Evolutionary conservation across 2,113 vertebrate genomes (phyloP).

Genomic region (Ciconia maguari): DNA sequence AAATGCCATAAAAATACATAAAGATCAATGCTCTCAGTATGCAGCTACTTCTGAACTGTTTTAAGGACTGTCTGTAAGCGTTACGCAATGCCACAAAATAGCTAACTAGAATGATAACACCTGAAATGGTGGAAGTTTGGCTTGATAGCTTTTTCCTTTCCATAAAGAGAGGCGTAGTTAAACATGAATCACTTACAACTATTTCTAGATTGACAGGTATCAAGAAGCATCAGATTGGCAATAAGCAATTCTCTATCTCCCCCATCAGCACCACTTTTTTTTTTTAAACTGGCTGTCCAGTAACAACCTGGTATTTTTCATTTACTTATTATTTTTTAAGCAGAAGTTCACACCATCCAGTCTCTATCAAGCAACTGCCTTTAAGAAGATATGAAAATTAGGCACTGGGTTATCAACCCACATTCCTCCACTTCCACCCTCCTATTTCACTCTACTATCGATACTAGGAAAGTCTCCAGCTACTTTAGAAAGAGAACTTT

Average conservation of each 20-base stretch:
- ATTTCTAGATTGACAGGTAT: neutral
- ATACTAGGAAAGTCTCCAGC: neutral
- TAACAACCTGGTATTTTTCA: neutral
- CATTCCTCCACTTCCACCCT: neutral
- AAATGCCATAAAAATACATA: neutral
- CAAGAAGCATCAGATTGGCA: neutral
- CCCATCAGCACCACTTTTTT: neutral
- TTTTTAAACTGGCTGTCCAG: neutral
- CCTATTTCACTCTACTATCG: neutral
- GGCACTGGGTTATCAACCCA: neutral
- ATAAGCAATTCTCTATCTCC: neutral
- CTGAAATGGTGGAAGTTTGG: neutral
- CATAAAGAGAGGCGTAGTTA: neutral
- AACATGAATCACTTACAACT: neutral
- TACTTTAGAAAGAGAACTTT: neutral
- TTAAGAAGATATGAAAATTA: neutral
- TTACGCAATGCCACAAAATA: neutral
- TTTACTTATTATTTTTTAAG: neutral
- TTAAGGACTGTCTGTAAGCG: neutral
- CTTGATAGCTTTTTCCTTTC: neutral
- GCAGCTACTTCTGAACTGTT: neutral
- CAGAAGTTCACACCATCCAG: neutral
- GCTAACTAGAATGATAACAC: neutral
- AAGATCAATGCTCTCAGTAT: neutral
- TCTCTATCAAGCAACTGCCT: neutral